Conservation (phyloP, 2,888 invertebrate species). For the Neoaliturus tenellus region DNA sequence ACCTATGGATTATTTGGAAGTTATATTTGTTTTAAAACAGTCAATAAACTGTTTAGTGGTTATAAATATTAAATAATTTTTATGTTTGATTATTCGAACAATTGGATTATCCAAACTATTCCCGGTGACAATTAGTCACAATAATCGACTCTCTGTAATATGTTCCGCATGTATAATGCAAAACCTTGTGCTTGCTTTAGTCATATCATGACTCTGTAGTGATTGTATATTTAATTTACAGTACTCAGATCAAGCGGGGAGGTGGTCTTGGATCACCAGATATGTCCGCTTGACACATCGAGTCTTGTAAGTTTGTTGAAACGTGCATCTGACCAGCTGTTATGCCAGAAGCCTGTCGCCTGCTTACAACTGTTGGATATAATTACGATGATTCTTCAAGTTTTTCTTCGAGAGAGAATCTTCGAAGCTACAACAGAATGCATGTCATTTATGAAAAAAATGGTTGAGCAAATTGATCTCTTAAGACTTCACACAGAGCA, state of each 20-base stretch:
- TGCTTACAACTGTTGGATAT: constrained; percentile 3
- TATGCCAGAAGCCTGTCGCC: neutral
- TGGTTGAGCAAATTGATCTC: neutral
- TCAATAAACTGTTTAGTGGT: no score
- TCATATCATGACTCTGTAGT: neutral
- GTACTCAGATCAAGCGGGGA: neutral
- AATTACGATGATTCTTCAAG: neutral
- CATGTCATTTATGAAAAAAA: neutral
- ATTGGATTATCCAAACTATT: no score
- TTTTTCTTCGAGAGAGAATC: neutral
- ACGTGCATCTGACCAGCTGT: neutral
- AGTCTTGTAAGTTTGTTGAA: neutral
- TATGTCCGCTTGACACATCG: neutral
- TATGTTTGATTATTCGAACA: no score
- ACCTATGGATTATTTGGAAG: neutral
- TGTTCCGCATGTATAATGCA: neutral
- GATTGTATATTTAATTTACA: neutral
- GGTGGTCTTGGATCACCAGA: neutral
- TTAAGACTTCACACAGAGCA: neutral
- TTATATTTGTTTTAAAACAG: neutral
- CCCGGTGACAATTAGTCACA: neutral
- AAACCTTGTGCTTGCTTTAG: neutral
- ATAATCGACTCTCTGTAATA: neutral
- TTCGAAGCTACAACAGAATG: neutral
- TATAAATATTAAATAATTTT: no score